Evolutionary conservation across 92 coral and sea anemone genomes (phyloP).

Genomic region (Ricordea florida): DNA sequence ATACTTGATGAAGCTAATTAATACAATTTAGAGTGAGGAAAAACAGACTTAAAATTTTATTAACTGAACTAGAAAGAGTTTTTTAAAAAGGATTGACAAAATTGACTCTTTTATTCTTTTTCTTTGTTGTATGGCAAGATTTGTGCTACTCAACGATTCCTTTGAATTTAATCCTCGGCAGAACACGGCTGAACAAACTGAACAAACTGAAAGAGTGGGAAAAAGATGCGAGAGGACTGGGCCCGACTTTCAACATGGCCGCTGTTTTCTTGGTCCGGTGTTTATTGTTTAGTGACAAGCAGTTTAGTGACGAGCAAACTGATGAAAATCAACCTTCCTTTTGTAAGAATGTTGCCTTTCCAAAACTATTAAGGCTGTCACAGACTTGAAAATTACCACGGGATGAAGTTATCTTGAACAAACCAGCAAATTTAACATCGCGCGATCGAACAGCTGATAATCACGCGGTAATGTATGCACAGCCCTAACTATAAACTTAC

Average conservation of each 20-base stretch:
- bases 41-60: conserved; percentile 3
- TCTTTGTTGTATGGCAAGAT: too few species aligned
- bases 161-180: conserved; percentile 4
- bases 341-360: neutral
- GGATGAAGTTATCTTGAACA: neutral
- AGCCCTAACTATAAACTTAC: neutral
- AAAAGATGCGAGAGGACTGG: conserved; percentile 12
- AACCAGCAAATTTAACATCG: conserved; percentile 7
- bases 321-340: conserved; percentile 3
- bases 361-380: neutral
- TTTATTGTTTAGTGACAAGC: neutral
- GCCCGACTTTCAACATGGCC: conserved; percentile 19
- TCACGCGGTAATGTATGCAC: conserved; percentile 3
- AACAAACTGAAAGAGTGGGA: too few species aligned
- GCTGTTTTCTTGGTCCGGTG: conserved; percentile 14
- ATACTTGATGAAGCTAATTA: neutral
- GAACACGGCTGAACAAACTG: too few species aligned
- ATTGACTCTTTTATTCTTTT: neutral
- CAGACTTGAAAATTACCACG: neutral
- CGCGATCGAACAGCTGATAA: conserved; percentile 1
- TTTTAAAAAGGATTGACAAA: neutral
- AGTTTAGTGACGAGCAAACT: neutral
- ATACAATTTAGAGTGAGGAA: conserved; percentile 7
- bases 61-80: neutral
- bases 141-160: neutral